Base-by-base conservation (phyloP, 2,113 vertebrate genomes). In the Fregata magnificens region DNA sequence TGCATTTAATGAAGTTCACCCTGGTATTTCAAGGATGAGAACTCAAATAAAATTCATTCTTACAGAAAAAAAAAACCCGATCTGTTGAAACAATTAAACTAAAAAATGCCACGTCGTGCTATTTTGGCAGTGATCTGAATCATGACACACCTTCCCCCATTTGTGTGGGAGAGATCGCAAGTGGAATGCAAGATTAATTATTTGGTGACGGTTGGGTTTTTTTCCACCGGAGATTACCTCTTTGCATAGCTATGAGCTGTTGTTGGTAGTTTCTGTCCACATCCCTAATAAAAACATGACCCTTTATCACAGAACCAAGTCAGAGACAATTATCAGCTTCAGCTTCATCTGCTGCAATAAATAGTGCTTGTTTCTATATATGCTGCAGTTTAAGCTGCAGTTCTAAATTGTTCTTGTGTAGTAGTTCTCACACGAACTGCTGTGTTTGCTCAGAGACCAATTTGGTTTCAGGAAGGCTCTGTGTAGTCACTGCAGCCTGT, bases 51-150 rank as follows among this genome's bases (percentile, higher is more conserved):
- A 90, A 38, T 70, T 73, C 7, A 0, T 52, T 82, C 65, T 63
- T 86, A 87, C 32, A 88, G 61, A 42, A 77, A 49, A 89, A 91
- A 71, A 3, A 77, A 83, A 88, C 6, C n/a, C n/a, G 8, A 53
- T 89, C 93, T 87, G 86, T 93, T 88, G 87, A 92, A 89, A 86
- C 77, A 95, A 89, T 96, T 80, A 87, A 84, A 91, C 74, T 65
- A 59, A 84, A 63, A 93, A 95, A 95, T 94, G 78, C 83, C 88
- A 82, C 6, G 0, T 56, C 0, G 5, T 92, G 94, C 93, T 93
- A 49, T 96, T 97, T 97, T 95, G 96, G 96, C 96, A 93, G 77
- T 6, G 59, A 92, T 78, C 31, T 95, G 90, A 91, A 72, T 93
- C 81, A 70, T 87, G 78, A 91, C 95, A 96, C 90, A 96, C 94